Conservation (phyloP, 2,888 invertebrate species). For the Cetonia aurata region DNA sequence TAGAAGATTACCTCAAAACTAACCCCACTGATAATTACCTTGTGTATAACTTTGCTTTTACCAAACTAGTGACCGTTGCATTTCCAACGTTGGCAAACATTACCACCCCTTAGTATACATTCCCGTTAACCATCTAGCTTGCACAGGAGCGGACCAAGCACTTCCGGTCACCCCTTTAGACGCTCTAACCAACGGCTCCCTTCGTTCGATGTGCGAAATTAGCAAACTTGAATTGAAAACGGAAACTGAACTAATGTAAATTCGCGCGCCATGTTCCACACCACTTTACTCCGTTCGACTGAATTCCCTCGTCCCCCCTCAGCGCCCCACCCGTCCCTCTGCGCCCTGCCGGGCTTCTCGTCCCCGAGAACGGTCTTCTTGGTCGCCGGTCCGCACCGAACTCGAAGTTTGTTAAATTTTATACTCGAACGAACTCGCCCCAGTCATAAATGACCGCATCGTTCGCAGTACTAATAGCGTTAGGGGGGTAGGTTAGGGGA, state of each 20-base stretch:
- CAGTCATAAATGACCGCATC: constrained; percentile 46
- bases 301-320: neutral
- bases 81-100: no score
- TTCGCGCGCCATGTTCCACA: constrained; percentile 18
- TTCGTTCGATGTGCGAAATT: constrained; percentile 15
- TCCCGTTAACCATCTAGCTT: no score
- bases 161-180: no score
- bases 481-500: constrained; percentile 25
- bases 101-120: no score
- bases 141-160: no score
- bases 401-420: constrained; percentile 46
- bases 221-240: constrained; percentile 44
- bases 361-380: neutral
- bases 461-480: constrained; percentile 48
- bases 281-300: constrained; percentile 9
- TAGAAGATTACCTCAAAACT: no score
- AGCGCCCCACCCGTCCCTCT: neutral
- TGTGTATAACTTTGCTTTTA: no score
- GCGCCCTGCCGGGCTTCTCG: no score
- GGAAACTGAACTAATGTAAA: constrained; percentile 46
- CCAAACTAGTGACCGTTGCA: no score
- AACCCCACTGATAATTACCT: no score
- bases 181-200: no score
- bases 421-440: constrained; percentile 42
- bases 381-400: constrained; percentile 2